Conservation (phyloP, 2,888 invertebrate genomes). For the Notodonta dromedarius region DNA sequence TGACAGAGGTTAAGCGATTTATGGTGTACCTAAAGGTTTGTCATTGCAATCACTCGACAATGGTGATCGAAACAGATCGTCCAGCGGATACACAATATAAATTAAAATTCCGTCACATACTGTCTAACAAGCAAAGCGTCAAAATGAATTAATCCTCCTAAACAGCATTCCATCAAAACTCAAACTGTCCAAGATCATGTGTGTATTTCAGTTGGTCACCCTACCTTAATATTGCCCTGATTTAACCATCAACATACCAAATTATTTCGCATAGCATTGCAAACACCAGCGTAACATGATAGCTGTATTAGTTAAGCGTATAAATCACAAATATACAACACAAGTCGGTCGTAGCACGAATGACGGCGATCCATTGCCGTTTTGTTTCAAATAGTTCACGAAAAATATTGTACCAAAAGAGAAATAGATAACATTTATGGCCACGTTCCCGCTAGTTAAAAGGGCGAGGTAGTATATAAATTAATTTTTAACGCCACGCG, state of each 20-base stretch:
- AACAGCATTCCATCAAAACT: too few relatives aligned
- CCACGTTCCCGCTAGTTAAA: conserved; percentile 38
- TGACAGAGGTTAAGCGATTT: not conserved
- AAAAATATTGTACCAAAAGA: conserved; percentile 25
- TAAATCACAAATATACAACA: conserved; percentile 34
- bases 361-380: conserved; percentile 41
- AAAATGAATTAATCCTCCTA: too few relatives aligned
- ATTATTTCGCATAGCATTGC: conserved; percentile 1
- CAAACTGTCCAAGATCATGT: too few relatives aligned
- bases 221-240: not conserved
- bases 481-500: conserved; percentile 72
- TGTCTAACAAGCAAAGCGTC: too few relatives aligned
- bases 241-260: conserved; percentile 1
- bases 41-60: too few relatives aligned
- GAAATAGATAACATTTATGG: conserved; percentile 37
- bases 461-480: conserved; percentile 53
- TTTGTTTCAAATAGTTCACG: conserved; percentile 35
- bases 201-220: not conserved
- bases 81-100: too few relatives aligned
- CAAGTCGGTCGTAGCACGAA: conserved; percentile 35
- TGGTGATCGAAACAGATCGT: too few relatives aligned
- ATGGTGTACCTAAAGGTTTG: too few relatives aligned
- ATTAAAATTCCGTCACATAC: too few relatives aligned
- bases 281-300: conserved; percentile 23
- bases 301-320: conserved; percentile 30